Evolutionary conservation across 2,113 vertebrate genomes (phyloP).

Genomic region (Globicephala melas): DNA sequence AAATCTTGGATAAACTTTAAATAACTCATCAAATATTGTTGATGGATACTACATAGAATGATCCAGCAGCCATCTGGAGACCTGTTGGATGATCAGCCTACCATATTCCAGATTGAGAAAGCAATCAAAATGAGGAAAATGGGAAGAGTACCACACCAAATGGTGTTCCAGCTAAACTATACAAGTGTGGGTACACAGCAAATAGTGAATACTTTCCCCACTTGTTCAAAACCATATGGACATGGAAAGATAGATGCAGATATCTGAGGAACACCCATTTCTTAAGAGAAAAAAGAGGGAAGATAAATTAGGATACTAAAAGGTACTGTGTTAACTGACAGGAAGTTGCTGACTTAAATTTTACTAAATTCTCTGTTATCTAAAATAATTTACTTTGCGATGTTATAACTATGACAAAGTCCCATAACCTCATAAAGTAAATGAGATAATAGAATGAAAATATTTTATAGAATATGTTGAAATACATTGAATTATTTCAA

Average conservation of each 20-base stretch:
- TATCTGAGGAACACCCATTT: slow-evolving; percentile 38
- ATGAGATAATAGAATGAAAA: background rate
- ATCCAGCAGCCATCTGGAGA: slow-evolving; percentile 59
- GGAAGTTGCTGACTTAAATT: background rate
- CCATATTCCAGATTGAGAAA: slow-evolving; percentile 64
- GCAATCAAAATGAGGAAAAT: slow-evolving; percentile 46
- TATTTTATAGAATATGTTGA: background rate
- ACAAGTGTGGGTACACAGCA: slow-evolving; percentile 69
- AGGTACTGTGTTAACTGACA: background rate
- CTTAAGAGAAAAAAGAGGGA: background rate
- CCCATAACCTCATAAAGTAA: background rate
- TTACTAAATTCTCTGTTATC: background rate
- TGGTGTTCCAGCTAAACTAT: slow-evolving; percentile 61
- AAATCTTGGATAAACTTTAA: slow-evolving; percentile 53
- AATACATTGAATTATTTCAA: background rate
- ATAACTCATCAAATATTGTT: slow-evolving; percentile 44
- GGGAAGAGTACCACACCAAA: slow-evolving; percentile 53
- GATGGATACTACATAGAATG: background rate
- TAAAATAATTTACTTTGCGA: background rate
- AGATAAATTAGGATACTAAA: background rate
- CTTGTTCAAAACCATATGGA: slow-evolving; percentile 61
- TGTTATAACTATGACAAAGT: background rate
- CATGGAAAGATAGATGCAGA: slow-evolving; percentile 15
- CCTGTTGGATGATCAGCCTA: slow-evolving; percentile 11
- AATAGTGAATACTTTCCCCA: slow-evolving; percentile 54